Evolutionary conservation across 2,888 invertebrate genomes (phyloP), one percentile per base, ranked within the genome.

Genomic region (Drosophila lutescens): DNA sequence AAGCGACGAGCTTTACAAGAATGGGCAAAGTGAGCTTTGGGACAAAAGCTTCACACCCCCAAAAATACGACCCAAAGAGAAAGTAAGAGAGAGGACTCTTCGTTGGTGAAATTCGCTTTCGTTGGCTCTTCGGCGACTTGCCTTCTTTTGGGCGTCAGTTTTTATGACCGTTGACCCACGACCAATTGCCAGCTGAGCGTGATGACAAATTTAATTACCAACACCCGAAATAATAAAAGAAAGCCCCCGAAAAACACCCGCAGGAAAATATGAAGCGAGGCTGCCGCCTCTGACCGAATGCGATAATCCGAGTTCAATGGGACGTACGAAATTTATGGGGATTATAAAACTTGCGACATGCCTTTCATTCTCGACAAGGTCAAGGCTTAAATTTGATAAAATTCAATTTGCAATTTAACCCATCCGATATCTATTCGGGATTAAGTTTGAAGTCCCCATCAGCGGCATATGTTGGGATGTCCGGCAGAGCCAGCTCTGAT

Each of bases 141-240:
- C 77, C 73, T 72, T 66, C 56, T 84, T 80, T 77, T 68, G 60
- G 87, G 81, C 76, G 73, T 50, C 43, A 34, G 62, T 69, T 50
- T 67, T 50, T 68, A 76, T 68, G 58, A 58, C 44, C 40, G 55
- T 38, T 57, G 55, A 34, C 56, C 66, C 66, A 67, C 68, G 68
- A 54, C 66, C 66, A 63, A 61, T 79, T 61, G 72, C 67, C 80
- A 77, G 74, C 84, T 83, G 67, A 75, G 86, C 65, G 57, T 61
- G 63, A 71, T 74, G 81, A 86, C 80, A 80, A 86, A 86, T 80
- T 86, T 86, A 85, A 86, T 85, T 84, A 77, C 77, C 76, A 77
- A 63, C 58, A 69, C 53, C 61, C 72, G 26, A 34, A 50, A 53
- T 46, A 57, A 65, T 50, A 71, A 70, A 71, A 72, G 47, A 34